phyloP scores from a whole-genome alignment of 1,140 invertebrate species.

The Palaemon carinicauda region DNA sequence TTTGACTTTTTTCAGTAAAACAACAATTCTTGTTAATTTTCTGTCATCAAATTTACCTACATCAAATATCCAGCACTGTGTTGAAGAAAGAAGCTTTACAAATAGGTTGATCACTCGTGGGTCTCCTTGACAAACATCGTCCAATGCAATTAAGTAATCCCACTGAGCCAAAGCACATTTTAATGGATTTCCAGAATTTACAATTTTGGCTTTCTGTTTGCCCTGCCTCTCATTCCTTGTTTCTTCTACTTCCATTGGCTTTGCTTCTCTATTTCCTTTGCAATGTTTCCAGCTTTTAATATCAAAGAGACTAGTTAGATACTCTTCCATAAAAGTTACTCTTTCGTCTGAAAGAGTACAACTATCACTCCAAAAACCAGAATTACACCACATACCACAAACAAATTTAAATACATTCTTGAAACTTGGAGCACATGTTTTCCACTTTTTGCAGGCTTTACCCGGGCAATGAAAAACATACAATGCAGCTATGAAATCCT shows the following conservation, averaged over 20 bases:
- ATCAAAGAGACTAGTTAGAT: not conserved
- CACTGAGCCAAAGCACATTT: not conserved
- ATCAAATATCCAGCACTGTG: not conserved
- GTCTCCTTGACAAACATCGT: not conserved
- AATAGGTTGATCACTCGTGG: not conserved
- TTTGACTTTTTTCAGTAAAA: not conserved
- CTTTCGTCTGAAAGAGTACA: not conserved
- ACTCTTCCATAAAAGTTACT: not conserved
- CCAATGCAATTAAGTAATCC: not conserved
- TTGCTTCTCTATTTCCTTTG: not conserved
- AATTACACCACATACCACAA: conserved; percentile 14
- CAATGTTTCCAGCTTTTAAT: not conserved
- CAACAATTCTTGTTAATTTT: not conserved
- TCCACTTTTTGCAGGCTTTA: not conserved
- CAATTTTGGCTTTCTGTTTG: not conserved
- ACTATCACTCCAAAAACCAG: not conserved
- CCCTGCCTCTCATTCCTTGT: not conserved
- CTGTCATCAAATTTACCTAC: not conserved
- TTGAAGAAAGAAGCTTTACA: not conserved
- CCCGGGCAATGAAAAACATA: not conserved
- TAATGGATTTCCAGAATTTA: not conserved
- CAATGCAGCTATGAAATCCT: conserved; percentile 11
- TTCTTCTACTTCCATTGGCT: not conserved
- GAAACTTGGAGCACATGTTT: not conserved
- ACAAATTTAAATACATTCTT: conserved; percentile 24